Evolutionary conservation across 2,113 vertebrate genomes (phyloP), one percentile per base, ranked within the genome.

Genomic region (Catharus minimus): DNA sequence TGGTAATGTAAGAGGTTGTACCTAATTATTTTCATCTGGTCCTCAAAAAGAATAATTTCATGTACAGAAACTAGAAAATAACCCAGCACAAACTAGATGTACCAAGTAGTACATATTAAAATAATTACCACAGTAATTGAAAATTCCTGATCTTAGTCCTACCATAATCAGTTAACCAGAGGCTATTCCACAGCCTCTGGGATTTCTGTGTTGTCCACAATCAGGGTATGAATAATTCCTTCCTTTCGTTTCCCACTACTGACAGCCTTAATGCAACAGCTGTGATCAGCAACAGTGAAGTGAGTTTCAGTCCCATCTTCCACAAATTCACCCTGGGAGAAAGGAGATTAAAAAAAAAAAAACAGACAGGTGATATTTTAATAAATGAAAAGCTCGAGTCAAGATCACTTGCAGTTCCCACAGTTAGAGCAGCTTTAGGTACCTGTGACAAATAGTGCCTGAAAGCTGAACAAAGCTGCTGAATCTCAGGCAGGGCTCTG

Each of bases 221-320:
- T 97, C 69, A 99, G 98, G 4, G 98, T 98, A 74, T 99, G 99
- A 93, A 99, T 98, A 96, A 99, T 99, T 55, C 99, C 99, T 75
- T 99, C 99, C 89, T 98, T 98, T 78, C 98, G 97, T 96, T 98
- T 99, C 13, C 99, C 99, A n/a, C 99, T 99, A 84, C 99, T 99
- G 93, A 99, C 98, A 5, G 99, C 99, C 92, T 99, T 99, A 95
- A 99, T 99, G 87, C 97, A 99, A 96, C 99, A 99, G 94, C 98
- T 98, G 64, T 99, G 99, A 69, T 98, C 96, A 38, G 98, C 98
- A 8, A 99, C 95, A 10, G 94, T 98, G 97, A 99, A 99, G 96
- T 99, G 99, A 4, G 99, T 99, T 95, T 99, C 99, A 15, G 99
- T 99, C 57, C 99, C 99, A 10, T 99, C 99, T 4, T 99, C 99